Conservation (phyloP, 2,797 vertebrate genomes). For the Muraenolepis orangiensis region DNA sequence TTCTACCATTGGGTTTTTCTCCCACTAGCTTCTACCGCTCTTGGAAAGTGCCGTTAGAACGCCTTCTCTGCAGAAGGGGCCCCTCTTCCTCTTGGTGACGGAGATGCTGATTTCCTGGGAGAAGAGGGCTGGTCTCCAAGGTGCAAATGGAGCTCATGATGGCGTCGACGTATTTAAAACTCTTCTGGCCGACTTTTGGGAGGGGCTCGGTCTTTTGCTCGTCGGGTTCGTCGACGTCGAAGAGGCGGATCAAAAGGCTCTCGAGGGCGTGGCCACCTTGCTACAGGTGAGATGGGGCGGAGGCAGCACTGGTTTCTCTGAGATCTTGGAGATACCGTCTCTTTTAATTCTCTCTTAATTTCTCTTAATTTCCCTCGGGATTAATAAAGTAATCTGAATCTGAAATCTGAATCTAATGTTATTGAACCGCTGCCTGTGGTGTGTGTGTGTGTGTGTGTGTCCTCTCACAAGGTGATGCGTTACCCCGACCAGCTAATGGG, state of each 20-base stretch:
- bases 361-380: no score
- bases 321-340: background rate
- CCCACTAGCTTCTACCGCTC: conserved; percentile 84
- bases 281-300: conserved; percentile 66
- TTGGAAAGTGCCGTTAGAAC: conserved; percentile 76
- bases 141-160: conserved; percentile 33
- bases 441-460: no score
- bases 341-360: no score
- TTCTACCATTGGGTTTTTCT: no score
- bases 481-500: conserved; percentile 65
- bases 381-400: no score
- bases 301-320: background rate
- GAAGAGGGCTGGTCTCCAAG: conserved; percentile 69
- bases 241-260: conserved; percentile 71
- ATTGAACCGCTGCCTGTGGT: background rate
- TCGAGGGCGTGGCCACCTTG: conserved; percentile 82
- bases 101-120: conserved; percentile 89
- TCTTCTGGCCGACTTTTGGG: conserved; percentile 86
- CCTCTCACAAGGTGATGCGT: conserved; percentile 77
- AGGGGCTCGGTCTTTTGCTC: conserved; percentile 77
- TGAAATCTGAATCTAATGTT: no score
- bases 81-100: conserved; percentile 82
- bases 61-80: conserved; percentile 79
- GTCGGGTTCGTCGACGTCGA: conserved; percentile 70
- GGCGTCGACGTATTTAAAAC: conserved; percentile 66